A percentile compares a stretch with the other conserved stretches of the same genome.
Conservation (phyloP, 2,888 invertebrate genomes). For the Scaptomyza flava region DNA sequence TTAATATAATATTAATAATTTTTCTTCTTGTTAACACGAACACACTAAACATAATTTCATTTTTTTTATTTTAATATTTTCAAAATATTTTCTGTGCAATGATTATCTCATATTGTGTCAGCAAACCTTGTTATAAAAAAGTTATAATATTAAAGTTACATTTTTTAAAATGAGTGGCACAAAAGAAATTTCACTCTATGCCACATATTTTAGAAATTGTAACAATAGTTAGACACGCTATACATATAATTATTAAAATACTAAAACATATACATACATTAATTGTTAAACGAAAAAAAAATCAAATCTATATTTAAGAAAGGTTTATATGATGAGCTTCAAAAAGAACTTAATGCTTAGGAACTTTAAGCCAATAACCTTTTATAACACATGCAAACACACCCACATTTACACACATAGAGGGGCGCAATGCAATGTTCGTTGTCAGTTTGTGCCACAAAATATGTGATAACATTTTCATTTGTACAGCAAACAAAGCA, state of each 20-base stretch:
- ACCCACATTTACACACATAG: constrained; percentile 38
- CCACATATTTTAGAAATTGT: constrained; percentile 15
- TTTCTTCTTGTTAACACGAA: constrained; percentile 63
- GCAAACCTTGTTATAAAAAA: constrained; percentile 52
- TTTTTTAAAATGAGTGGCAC: constrained; percentile 13
- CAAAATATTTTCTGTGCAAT: constrained; percentile 53
- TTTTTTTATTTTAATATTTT: constrained; percentile 55
- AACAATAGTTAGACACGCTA: constrained; percentile 16
- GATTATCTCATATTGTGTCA: constrained; percentile 47
- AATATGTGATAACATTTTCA: constrained; percentile 74
- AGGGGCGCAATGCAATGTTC: constrained; percentile 63
- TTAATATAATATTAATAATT: constrained; percentile 73
- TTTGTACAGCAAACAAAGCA: constrained; percentile 57
- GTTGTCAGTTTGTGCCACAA: constrained; percentile 75
- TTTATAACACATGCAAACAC: constrained; percentile 5
- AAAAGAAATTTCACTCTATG: neutral
- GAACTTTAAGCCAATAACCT: constrained; percentile 50
- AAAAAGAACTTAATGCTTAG: constrained; percentile 58
- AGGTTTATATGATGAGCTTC: constrained; percentile 59
- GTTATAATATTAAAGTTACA: constrained; percentile 37
- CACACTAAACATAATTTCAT: constrained; percentile 53
- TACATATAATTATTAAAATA: constrained; percentile 16
- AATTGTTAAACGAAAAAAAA: constrained; percentile 43
- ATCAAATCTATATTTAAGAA: constrained; percentile 42
- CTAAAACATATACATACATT: constrained; percentile 30